Evolutionary conservation across 2,113 vertebrate genomes (phyloP).

Genomic region (Gymnocephalus cernua): DNA sequence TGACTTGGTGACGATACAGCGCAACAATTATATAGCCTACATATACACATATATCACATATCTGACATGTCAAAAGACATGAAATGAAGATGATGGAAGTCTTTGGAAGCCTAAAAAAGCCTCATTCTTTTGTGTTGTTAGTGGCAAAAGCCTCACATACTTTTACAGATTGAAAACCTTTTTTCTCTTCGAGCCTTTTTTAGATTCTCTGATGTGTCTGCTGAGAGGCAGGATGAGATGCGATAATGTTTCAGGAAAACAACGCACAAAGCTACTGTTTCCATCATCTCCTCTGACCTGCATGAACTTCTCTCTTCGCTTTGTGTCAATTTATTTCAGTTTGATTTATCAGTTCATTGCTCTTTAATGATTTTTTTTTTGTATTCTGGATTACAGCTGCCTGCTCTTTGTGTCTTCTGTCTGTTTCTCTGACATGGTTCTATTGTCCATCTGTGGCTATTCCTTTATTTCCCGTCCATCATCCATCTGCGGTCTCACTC

Average conservation of each 20-base stretch:
- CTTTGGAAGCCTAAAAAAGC: background rate
- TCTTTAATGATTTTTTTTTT: constrained; percentile 19
- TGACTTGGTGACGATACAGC: too few relatives aligned
- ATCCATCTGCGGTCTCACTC: constrained; percentile 18
- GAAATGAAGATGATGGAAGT: background rate
- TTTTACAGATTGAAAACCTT: background rate
- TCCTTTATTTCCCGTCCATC: constrained; percentile 12
- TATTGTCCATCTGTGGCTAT: constrained; percentile 24
- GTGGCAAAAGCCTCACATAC: background rate
- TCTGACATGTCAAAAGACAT: background rate
- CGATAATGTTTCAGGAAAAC: background rate
- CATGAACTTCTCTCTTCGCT: constrained; percentile 1
- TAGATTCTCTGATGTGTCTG: background rate
- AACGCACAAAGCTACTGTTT: background rate
- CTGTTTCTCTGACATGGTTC: constrained; percentile 13
- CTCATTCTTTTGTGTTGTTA: background rate
- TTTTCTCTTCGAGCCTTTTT: background rate
- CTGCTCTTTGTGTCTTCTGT: constrained; percentile 17
- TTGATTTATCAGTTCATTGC: constrained; percentile 36
- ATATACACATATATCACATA: too few relatives aligned
- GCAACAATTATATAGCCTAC: too few relatives aligned
- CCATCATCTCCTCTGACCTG: constrained; percentile 12
- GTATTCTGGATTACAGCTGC: background rate
- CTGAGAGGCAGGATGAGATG: background rate
- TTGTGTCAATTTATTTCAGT: constrained; percentile 7